Conservation (phyloP, 1,140 invertebrate species). For the Cyclargus thomasi region DNA sequence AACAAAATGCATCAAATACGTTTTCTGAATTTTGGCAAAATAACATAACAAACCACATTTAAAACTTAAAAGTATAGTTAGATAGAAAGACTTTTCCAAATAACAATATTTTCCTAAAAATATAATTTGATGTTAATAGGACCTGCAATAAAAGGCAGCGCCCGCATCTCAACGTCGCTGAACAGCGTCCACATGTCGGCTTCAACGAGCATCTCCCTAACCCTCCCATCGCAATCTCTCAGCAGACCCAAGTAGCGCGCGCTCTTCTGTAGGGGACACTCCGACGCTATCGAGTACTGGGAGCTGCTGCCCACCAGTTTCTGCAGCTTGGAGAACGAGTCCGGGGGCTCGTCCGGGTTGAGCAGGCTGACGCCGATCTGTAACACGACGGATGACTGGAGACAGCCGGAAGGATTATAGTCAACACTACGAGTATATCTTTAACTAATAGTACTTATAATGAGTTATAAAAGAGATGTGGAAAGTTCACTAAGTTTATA, state of each 20-base stretch:
- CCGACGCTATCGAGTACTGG: conserved; percentile 40
- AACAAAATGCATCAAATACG: too few species aligned
- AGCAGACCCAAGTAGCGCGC: conserved; percentile 44
- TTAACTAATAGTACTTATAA: too few species aligned
- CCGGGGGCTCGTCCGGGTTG: conserved; percentile 44
- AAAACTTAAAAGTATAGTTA: too few species aligned
- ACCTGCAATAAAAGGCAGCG: conserved; percentile 75
- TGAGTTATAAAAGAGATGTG: too few species aligned
- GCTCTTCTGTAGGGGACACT: conserved; percentile 40
- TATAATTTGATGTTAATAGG: not conserved
- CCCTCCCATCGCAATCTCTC: conserved; percentile 26
- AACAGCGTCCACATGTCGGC: conserved; percentile 67
- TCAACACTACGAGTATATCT: too few species aligned
- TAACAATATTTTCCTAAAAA: not conserved
- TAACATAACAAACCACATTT: too few species aligned
- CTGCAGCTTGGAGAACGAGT: conserved; percentile 41
- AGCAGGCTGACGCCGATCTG: conserved; percentile 45
- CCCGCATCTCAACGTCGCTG: conserved; percentile 68
- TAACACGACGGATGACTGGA: not conserved
- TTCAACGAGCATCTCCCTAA: conserved; percentile 30
- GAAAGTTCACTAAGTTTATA: too few species aligned
- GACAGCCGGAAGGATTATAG: too few species aligned
- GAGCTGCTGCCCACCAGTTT: conserved; percentile 32
- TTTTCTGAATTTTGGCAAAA: too few species aligned
- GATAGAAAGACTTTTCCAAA: too few species aligned